phyloP scores from a whole-genome alignment of 2,888 invertebrate genomes.

The Vandiemenella viatica region DNA sequence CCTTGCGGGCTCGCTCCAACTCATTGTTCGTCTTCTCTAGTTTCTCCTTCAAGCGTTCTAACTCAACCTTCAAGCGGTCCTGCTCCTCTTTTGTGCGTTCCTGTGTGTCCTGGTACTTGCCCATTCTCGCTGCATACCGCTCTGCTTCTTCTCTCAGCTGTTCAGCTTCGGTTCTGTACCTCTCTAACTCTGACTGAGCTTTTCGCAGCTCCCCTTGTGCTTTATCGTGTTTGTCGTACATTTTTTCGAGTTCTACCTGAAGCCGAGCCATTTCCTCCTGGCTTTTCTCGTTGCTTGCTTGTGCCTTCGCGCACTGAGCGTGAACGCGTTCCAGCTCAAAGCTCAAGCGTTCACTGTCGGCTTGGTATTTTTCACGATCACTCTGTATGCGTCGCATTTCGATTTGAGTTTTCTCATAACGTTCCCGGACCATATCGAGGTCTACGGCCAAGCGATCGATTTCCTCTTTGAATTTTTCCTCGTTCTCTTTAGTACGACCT shows the following conservation, averaged over 20 bases:
- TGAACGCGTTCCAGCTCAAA: constrained; percentile 78
- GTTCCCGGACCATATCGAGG: constrained; percentile 72
- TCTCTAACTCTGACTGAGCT: constrained; percentile 61
- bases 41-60: constrained; percentile 63
- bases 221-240: constrained; percentile 81
- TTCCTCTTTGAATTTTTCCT: constrained; percentile 80
- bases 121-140: constrained; percentile 52
- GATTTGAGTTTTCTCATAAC: constrained; percentile 75
- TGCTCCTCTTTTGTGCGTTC: constrained; percentile 56
- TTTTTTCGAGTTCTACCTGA: constrained; percentile 75
- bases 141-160: constrained; percentile 67
- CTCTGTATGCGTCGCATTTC: constrained; percentile 68
- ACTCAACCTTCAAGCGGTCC: constrained; percentile 60
- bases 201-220: constrained; percentile 66
- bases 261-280: constrained; percentile 79
- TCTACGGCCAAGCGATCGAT: constrained; percentile 62
- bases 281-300: constrained; percentile 70
- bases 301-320: constrained; percentile 71
- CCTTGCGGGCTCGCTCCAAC: constrained; percentile 57
- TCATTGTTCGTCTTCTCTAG: constrained; percentile 68
- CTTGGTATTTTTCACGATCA: constrained; percentile 71
- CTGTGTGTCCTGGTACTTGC: constrained; percentile 57
- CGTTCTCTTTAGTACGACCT: constrained; percentile 71
- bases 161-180: constrained; percentile 53
- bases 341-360: constrained; percentile 68